A percentile compares a stretch with the other conserved stretches of the same genome.
Evolutionary conservation across 2,113 vertebrate species (phyloP).

Genomic region (Halcyon senegalensis): DNA sequence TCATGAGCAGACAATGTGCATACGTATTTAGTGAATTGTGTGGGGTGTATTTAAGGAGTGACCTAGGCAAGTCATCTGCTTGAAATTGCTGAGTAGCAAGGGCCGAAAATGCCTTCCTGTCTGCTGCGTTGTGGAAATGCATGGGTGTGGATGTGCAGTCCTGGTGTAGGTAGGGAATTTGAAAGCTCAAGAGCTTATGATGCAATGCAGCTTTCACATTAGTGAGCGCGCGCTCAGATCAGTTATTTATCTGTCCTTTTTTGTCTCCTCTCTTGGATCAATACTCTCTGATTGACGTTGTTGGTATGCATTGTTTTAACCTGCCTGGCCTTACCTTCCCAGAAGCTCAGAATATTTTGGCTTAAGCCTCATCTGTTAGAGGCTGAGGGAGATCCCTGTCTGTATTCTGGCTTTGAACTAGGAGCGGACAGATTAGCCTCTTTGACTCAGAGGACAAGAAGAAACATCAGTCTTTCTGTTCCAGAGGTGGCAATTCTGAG

Average conservation of each 20-base stretch:
- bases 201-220: background rate
- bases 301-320: background rate
- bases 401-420: background rate
- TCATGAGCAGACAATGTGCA: background rate
- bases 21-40: background rate
- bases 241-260: background rate
- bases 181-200: background rate
- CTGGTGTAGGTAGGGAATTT: background rate
- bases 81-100: background rate
- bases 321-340: background rate
- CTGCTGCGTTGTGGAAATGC: background rate
- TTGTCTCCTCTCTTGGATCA: background rate
- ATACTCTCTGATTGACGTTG: background rate
- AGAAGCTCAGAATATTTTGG: background rate
- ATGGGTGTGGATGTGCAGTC: background rate
- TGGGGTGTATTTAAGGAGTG: background rate
- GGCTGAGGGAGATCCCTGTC: background rate
- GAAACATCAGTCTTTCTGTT: background rate
- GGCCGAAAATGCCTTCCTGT: background rate
- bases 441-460: background rate
- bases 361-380: background rate
- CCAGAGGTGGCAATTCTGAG: background rate
- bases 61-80: background rate
- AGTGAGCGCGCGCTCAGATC: background rate
- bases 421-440: background rate